These are phyloP conservation scores for Drosophila nikananu DNA, from an alignment of 1,140 invertebrate species.

Conservation along the genomic window DNA sequence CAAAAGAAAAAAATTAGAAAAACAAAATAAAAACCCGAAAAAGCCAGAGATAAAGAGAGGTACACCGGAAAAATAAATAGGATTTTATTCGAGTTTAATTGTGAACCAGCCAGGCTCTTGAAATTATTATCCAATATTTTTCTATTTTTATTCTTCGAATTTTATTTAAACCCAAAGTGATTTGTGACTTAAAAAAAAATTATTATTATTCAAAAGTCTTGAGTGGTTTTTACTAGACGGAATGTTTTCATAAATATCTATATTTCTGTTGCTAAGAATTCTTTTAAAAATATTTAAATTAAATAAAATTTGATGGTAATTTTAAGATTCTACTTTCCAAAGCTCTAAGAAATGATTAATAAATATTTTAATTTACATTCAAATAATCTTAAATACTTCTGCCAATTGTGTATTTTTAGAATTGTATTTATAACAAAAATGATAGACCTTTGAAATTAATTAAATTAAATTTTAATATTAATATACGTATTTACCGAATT, in stretches of 20 bases:
- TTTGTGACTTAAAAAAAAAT: neutral
- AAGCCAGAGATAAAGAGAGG: constrained; percentile 22
- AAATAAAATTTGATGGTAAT: too few species aligned
- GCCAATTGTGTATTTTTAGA: too few species aligned
- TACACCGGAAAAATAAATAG: constrained; percentile 1
- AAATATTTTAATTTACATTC: too few species aligned
- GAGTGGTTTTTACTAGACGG: neutral
- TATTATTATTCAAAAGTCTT: neutral
- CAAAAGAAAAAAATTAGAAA: constrained; percentile 29
- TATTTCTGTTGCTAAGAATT: too few species aligned
- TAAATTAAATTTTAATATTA: too few species aligned
- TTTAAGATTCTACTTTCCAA: too few species aligned
- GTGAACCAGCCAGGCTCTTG: neutral
- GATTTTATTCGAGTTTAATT: neutral
- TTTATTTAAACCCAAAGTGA: neutral
- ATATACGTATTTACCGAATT: neutral
- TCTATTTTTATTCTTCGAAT: too few species aligned
- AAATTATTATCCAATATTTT: neutral
- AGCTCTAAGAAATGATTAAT: too few species aligned
- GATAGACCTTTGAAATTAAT: too few species aligned
- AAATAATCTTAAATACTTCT: too few species aligned
- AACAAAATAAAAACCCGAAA: constrained; percentile 3
- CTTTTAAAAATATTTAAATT: too few species aligned
- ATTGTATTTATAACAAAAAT: too few species aligned
- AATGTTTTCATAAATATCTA: neutral